Conservation (phyloP, 2,888 invertebrate genomes). For the Exephanes ischioxanthus region DNA sequence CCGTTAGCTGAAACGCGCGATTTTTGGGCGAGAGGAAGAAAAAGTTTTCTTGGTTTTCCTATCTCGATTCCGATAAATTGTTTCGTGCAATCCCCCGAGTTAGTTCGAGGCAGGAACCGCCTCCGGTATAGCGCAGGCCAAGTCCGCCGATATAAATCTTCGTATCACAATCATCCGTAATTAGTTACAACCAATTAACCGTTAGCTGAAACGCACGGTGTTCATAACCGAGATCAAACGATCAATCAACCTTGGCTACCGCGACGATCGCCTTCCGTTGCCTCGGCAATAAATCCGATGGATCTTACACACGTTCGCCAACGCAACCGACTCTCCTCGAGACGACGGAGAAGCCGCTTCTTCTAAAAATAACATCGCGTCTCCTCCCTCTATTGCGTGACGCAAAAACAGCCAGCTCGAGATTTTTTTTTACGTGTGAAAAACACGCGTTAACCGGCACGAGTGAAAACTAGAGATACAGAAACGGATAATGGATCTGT, state of each 20-base stretch:
- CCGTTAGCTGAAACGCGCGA: too few relatives aligned
- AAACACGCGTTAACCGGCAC: constrained; percentile 9
- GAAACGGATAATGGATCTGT: neutral
- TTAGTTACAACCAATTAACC: constrained; percentile 24
- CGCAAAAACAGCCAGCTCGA: constrained; percentile 24
- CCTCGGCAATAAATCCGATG: constrained; percentile 57
- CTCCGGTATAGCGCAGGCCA: too few relatives aligned
- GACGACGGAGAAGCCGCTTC: constrained; percentile 29
- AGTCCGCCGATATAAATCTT: neutral
- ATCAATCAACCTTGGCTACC: constrained; percentile 49
- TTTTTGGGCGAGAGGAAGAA: neutral
- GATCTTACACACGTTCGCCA: constrained; percentile 44
- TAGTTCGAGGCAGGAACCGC: too few relatives aligned
- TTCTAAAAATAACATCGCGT: constrained; percentile 57
- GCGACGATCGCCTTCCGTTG: constrained; percentile 28
- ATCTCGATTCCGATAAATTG: constrained; percentile 28
- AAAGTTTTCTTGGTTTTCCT: constrained; percentile 15
- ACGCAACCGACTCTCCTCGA: constrained; percentile 39
- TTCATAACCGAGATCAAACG: constrained; percentile 38
- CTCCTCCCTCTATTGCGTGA: constrained; percentile 22
- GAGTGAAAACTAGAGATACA: neutral
- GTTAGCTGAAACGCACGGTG: constrained; percentile 11
- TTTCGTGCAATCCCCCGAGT: too few relatives aligned
- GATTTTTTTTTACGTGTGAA: constrained; percentile 35
- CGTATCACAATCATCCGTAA: neutral